Base-by-base conservation (phyloP, 1,140 invertebrate genomes). In the Brachionus manjavacas region DNA sequence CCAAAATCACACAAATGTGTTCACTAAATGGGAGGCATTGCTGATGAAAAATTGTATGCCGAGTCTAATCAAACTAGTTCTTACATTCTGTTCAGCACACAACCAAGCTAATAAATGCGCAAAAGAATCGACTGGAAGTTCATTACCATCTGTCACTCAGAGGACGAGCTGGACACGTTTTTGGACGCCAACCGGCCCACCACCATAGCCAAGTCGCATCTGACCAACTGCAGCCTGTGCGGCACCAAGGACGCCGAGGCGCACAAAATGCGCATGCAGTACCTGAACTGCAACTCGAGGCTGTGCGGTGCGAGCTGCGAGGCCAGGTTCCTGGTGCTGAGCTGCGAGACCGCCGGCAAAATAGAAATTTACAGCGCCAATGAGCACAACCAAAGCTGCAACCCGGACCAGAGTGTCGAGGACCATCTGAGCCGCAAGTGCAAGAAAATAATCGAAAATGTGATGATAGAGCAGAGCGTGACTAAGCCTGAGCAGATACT, bases 51-150 rank as follows among this genome's bases (percentile, higher is more conserved):
- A 9, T 60, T 60, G 52, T 60, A 60, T 60, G 52, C 20, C 16
- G 1, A 52, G 52, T 60, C 9, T 23, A 60, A 60, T 60, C 20
- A 20, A 60, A 60, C 16, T 23, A 55, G 52, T 55, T 55, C 20
- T 55, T 23, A 60, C 6, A 25, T 60, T 60, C 52, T 60, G 52
- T 60, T 60, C 20, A 60, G 52, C 52, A 60, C 52, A 60, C 25
- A 68, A 35, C 4, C 31, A 35, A 35, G 31, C 31, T 66, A 66
- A 3, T 7, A 23, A 31, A 72, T 72, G 68, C 68, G 31, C 16
- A 72, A 72, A 72, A 72, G 39, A 39, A 72, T 72, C 14, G 68
- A 72, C 16, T 72, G 68, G 68, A 72, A 72, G 39, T 72, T 39
- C 20, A 41, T 72, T 23, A 39, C 31, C 31, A 41, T 41, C 16